These are phyloP conservation scores for Allacma fusca DNA, from an alignment of 2,888 invertebrate species.

Conservation along the genomic window DNA sequence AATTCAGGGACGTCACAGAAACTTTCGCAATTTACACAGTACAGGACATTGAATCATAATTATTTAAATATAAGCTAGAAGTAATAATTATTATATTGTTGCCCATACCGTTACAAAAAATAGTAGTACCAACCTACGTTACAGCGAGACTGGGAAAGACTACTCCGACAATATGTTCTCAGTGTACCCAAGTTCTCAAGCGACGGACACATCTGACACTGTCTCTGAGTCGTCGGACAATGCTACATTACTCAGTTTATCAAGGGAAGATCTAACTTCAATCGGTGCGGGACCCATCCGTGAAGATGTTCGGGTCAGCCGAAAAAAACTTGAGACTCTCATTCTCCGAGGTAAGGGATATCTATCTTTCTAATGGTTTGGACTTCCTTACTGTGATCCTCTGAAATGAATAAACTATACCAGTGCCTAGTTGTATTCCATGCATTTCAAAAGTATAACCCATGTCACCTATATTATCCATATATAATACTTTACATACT, in stretches of 20 bases:
- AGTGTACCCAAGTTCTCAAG: constrained; percentile 21
- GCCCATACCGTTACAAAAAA: background rate
- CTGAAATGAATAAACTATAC: no score
- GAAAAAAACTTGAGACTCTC: constrained; percentile 60
- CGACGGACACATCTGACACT: constrained; percentile 56
- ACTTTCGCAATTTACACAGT: constrained; percentile 1
- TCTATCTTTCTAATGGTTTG: no score
- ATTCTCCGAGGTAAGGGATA: constrained; percentile 58
- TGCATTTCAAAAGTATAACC: no score
- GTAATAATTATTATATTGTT: background rate
- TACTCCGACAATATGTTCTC: constrained; percentile 12
- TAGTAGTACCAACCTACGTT: no score
- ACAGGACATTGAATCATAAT: constrained; percentile 6
- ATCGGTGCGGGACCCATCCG: constrained; percentile 59
- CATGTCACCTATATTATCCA: no score
- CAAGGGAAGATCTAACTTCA: constrained; percentile 58
- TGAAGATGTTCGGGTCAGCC: constrained; percentile 60
- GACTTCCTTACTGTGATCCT: no score
- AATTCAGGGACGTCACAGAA: constrained; percentile 9
- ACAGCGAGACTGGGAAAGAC: background rate
- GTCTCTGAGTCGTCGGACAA: constrained; percentile 61
- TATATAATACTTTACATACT: no score
- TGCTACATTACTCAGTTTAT: constrained; percentile 59
- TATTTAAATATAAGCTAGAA: constrained; percentile 9
- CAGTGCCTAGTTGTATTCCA: no score